Conservation (phyloP, 2,113 vertebrate species). For the Bolborhynchus lineola region DNA sequence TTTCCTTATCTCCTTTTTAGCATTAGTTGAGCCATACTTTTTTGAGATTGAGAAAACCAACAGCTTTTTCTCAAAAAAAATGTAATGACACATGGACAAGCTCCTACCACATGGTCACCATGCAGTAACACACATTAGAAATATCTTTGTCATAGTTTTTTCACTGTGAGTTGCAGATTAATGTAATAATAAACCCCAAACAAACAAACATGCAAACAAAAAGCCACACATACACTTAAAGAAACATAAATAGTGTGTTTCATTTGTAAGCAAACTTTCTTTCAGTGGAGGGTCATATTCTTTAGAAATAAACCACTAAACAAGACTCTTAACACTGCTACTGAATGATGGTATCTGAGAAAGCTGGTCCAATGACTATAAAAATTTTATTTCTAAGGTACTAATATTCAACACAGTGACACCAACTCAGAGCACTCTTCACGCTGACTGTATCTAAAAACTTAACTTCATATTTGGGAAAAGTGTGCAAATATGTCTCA, state of each 20-base stretch:
- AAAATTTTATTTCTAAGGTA: neutral
- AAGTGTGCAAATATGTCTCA: neutral
- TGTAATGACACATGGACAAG: accelerated
- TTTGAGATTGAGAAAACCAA: neutral
- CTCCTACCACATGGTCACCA: accelerated
- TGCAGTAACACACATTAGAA: neutral
- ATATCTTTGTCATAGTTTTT: neutral
- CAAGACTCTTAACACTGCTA: neutral
- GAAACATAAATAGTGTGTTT: neutral
- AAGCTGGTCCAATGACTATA: neutral
- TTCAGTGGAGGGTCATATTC: neutral
- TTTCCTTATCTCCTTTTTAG: neutral
- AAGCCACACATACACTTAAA: neutral
- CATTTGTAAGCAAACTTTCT: neutral
- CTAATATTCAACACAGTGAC: neutral
- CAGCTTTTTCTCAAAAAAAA: neutral
- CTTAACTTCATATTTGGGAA: neutral
- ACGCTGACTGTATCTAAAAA: neutral
- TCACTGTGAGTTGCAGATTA: neutral
- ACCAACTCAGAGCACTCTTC: neutral
- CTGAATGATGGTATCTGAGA: neutral
- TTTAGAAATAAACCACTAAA: neutral
- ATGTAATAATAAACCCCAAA: neutral
- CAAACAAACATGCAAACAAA: neutral
- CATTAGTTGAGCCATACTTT: neutral